These are phyloP conservation scores for Platycnemis pennipes DNA, from an alignment of 2,888 invertebrate species.

Conservation along the genomic window DNA sequence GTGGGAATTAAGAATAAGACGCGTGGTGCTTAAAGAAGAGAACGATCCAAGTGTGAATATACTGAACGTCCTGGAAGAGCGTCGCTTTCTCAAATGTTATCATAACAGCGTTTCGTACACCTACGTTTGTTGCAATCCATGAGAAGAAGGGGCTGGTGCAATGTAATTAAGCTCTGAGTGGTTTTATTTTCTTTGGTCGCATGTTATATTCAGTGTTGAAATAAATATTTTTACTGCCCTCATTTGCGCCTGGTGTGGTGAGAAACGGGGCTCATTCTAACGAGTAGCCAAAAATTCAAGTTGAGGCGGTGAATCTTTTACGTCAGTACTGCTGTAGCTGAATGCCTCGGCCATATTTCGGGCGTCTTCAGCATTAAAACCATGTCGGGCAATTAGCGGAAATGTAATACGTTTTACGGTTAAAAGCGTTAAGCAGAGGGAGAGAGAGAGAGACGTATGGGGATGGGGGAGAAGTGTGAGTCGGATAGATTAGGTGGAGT, in stretches of 20 bases:
- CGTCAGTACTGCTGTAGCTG: neutral
- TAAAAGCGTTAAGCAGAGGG: neutral
- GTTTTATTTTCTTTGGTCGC: neutral
- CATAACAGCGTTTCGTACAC: neutral
- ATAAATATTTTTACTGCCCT: neutral
- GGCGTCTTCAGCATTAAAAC: conserved; percentile 11
- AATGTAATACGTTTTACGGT: neutral
- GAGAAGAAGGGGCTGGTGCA: too few relatives aligned
- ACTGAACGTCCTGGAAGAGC: neutral
- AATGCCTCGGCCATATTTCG: neutral
- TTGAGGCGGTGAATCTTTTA: neutral
- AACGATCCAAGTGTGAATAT: neutral
- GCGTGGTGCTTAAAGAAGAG: neutral
- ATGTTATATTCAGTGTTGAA: neutral
- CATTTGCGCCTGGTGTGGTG: neutral
- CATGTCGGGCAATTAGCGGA: conserved; percentile 22
- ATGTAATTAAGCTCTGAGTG: too few relatives aligned
- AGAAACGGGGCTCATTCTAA: neutral
- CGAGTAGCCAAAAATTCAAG: neutral
- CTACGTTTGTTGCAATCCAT: too few relatives aligned
- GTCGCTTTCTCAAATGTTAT: neutral
- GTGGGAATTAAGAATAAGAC: neutral
- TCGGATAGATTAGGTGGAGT: conserved; percentile 26
- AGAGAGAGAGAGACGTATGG: neutral
- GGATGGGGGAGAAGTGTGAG: neutral